A percentile compares a stretch with the other conserved stretches of the same genome.
phyloP scores from a whole-genome alignment of 2,888 invertebrate species.

The Oscheius onirici region DNA sequence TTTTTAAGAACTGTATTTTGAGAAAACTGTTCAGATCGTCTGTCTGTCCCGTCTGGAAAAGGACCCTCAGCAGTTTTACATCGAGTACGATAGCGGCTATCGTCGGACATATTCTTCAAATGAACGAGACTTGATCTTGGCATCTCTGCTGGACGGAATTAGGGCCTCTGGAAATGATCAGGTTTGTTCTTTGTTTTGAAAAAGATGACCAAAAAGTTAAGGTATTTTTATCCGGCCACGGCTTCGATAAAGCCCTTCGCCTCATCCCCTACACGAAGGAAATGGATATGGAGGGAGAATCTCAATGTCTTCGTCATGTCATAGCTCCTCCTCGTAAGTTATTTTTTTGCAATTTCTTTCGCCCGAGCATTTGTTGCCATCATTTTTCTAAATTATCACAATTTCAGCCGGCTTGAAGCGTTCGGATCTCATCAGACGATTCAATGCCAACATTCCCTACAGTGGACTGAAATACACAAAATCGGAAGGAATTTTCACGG shows the following conservation, averaged over 20 bases:
- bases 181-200: constrained; percentile 18
- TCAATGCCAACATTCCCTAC: constrained; percentile 97
- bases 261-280: constrained; percentile 84
- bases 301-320: constrained; percentile 83
- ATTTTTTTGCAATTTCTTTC: neutral
- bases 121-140: constrained; percentile 92
- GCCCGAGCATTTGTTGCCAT: neutral
- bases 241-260: constrained; percentile 86
- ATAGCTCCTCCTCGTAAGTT: constrained; percentile 63
- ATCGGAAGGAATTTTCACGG: constrained; percentile 79
- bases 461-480: constrained; percentile 95
- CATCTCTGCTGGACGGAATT: constrained; percentile 93
- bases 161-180: constrained; percentile 95
- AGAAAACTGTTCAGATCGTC: constrained; percentile 77
- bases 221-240: constrained; percentile 73
- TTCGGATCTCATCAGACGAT: constrained; percentile 87
- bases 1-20: constrained; percentile 81
- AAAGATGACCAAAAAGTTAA: neutral
- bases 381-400: neutral
- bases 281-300: constrained; percentile 95
- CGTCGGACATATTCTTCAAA: constrained; percentile 88
- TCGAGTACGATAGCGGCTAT: constrained; percentile 93
- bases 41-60: constrained; percentile 80
- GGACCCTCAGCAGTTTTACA: constrained; percentile 90
- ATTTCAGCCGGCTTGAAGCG: constrained; percentile 77